These are phyloP conservation scores for Pterocles gutturalis DNA, from an alignment of 2,113 vertebrate genomes.

Conservation along the genomic window DNA sequence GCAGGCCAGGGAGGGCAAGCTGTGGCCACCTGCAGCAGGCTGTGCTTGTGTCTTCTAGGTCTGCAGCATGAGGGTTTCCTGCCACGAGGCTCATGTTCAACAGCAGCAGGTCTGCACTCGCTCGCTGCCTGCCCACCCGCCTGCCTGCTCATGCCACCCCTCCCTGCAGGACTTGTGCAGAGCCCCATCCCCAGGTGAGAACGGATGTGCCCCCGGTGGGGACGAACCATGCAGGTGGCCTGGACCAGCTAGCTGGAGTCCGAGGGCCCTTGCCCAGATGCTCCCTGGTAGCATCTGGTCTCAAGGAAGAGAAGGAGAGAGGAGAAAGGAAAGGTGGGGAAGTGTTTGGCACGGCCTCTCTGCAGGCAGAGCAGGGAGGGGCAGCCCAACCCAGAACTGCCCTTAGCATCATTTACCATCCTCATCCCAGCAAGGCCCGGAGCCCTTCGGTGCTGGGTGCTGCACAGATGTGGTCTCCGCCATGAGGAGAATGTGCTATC, in stretches of 20 bases:
- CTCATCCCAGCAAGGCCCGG: neutral
- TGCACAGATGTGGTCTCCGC: neutral
- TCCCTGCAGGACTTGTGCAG: conserved; percentile 56
- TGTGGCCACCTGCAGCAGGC: neutral
- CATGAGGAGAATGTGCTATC: neutral
- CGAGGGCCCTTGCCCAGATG: neutral
- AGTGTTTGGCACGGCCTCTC: neutral
- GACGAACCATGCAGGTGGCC: neutral
- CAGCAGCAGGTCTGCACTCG: conserved; percentile 55
- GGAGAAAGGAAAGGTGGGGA: neutral
- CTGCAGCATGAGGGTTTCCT: conserved; percentile 71
- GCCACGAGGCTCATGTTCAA: neutral
- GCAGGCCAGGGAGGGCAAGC: neutral
- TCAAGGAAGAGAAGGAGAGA: neutral
- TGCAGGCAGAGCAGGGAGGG: conserved; percentile 26
- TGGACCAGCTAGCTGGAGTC: conserved; percentile 4
- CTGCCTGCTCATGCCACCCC: conserved; percentile 6
- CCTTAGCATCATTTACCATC: conserved; percentile 25
- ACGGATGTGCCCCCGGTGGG: neutral
- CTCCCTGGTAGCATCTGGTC: conserved; percentile 20
- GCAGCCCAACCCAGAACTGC: neutral
- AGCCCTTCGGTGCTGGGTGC: neutral
- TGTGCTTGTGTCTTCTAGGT: conserved; percentile 34
- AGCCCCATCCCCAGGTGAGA: conserved; percentile 36
- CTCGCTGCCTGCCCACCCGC: conserved; percentile 14